Evolutionary conservation across 2,797 vertebrate species (phyloP), one percentile per base, ranked within the genome.

Genomic region (Rhynchonycteris naso): DNA sequence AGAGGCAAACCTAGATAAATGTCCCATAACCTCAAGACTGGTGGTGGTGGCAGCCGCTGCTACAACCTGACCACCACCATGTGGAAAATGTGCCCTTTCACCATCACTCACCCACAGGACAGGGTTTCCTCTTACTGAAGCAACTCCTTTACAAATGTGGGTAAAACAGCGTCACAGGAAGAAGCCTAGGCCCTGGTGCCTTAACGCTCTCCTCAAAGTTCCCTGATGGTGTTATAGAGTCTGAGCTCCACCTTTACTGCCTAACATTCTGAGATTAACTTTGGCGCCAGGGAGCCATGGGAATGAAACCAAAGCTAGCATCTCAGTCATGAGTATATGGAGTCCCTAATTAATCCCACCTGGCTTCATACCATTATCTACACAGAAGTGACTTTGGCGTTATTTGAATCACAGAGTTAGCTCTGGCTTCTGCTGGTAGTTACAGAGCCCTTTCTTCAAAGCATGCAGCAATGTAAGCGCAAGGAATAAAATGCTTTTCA

Each of bases 401-500:
- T 86, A 68, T 47, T 79, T 80, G n/a, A 91, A 91, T 75, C 47
- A 10, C 47, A 93, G n/a, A 93, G 56, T 80, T 69, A 92, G 14
- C 10, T 43, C 66, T 95, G 82, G 68, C 16, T 91, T 86, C 75
- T 78, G 30, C 56, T 83, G 35, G 28, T 68, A 72, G 35, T 81
- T 83, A 65, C 11, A 61, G 19, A 59, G 19, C 16, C 7, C 52
- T 56, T 95, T 65, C 75, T 95, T 88, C 35, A 85, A 85, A 94
- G 87, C 22, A 54, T 54, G 33, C 13, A 21, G 63, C 72, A 85
- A n/a, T 38, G 26, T 16, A 69, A 82, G 26, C 47, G 43, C 30
- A 82, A 92, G 50, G 75, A 63, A 79, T 52, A 78, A 91, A 93
- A 83, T 83, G 13, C 14, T 89, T 91, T 63, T 96, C 56, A 30